Base-by-base conservation (phyloP, 37 sponge, comb jelly and placozoan species). In the Eunapius fragilis region DNA sequence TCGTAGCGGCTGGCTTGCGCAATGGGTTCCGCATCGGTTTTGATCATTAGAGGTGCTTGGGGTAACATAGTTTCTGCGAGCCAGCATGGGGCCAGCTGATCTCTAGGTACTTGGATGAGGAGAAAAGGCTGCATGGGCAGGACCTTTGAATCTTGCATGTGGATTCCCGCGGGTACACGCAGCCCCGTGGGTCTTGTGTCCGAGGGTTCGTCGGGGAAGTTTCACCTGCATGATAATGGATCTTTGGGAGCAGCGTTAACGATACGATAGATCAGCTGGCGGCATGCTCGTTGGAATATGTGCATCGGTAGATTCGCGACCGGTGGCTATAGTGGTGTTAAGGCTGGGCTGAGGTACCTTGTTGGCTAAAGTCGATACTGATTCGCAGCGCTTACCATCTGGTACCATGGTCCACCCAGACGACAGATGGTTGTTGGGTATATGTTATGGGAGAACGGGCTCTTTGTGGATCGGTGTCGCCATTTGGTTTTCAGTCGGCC, bases 181-280 rank as follows among this genome's bases (percentile, higher is more conserved):
- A 80, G 79, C 48, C 79, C n/a, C 30, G 25, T 78, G n/a, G 79
- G 79, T 2, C 37, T 78, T 5, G 41, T 78, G 2, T 67, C 79
- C 5, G 49, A 80, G 25, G 67, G 67, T 2, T 47, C 13, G 3
- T 35, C 80, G 32, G 68, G 33, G 0, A 76, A 76, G 27, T 76
- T 27, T 5, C 35, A 45, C 80, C 34, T 80, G n/a, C n/a, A n/a
- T n/a, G 23, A 80, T 80, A 31, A 25, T 68, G 0, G 69, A 80
- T 27, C 68, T 80, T 0, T 41, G 47, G 47, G 5, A 2, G 19
- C 34, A 80, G 80, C 31, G 68, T 80, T 7, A 80, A 80, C 19
- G 32, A 80, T 7, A 35, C 35, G 0, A 67, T 68, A 7, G 19
- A 22, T 25, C 28, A 14, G 24, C 35, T 7, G 27, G 14, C 31